Conservation (phyloP, 1,140 invertebrate genomes). For the Heterodera carotae region DNA sequence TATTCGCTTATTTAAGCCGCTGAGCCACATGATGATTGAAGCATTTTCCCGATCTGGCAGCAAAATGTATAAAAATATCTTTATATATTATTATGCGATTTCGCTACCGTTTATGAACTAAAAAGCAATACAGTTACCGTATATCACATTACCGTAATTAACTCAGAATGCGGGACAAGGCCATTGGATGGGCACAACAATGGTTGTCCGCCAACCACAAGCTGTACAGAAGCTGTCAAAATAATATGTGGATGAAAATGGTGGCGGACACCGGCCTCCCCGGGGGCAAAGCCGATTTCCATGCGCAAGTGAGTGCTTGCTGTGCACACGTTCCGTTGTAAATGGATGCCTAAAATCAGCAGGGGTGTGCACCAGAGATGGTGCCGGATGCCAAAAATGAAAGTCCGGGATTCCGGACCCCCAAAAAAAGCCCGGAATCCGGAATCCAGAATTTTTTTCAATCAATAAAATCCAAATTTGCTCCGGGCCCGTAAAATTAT, state of each 20-base stretch:
- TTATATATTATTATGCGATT: too few relatives aligned
- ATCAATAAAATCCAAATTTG: too few relatives aligned
- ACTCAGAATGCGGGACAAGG: constrained; percentile 18
- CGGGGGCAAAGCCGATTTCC: constrained; percentile 20
- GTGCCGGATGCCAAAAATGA: too few relatives aligned
- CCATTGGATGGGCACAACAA: constrained; percentile 11
- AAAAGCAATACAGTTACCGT: background rate
- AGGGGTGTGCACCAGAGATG: too few relatives aligned
- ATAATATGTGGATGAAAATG: constrained; percentile 28
- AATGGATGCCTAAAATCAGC: too few relatives aligned
- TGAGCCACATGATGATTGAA: constrained; percentile 16
- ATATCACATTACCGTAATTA: background rate
- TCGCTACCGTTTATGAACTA: too few relatives aligned
- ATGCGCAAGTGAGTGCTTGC: background rate
- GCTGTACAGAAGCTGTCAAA: constrained; percentile 5
- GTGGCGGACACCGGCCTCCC: background rate
- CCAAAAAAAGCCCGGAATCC: too few relatives aligned
- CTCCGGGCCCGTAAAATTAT: too few relatives aligned
- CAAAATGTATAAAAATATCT: too few relatives aligned
- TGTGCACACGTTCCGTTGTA: background rate
- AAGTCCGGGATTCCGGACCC: too few relatives aligned
- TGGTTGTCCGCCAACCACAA: constrained; percentile 28
- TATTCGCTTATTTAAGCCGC: background rate
- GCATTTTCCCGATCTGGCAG: constrained; percentile 18
- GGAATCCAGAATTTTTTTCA: too few relatives aligned